phyloP scores from a whole-genome alignment of 2,888 invertebrate genomes.

The Gasteruption jaculator region DNA sequence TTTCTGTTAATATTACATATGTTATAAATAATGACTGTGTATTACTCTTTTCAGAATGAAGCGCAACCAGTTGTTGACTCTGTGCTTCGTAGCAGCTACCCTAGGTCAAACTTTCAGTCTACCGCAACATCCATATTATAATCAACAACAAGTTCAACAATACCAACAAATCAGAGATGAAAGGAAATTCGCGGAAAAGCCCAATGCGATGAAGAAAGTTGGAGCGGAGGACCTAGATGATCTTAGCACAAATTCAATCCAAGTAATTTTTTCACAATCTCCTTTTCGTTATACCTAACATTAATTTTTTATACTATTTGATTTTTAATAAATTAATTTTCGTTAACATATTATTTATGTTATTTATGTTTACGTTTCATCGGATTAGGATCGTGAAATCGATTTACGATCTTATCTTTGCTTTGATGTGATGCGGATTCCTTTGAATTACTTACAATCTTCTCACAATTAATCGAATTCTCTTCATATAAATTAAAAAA shows the following conservation, averaged over 20 bases:
- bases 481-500: too few relatives aligned
- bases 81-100: constrained; percentile 65
- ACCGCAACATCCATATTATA: constrained; percentile 47
- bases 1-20: too few relatives aligned
- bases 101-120: constrained; percentile 41
- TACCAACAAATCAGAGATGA: constrained; percentile 56
- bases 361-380: too few relatives aligned
- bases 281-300: background rate
- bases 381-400: too few relatives aligned
- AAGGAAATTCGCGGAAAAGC: constrained; percentile 84
- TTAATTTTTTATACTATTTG: too few relatives aligned
- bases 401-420: too few relatives aligned
- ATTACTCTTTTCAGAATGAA: too few relatives aligned
- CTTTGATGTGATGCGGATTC: too few relatives aligned
- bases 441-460: too few relatives aligned
- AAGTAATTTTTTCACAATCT: constrained; percentile 43
- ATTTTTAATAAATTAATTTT: background rate
- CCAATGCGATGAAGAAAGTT: constrained; percentile 85
- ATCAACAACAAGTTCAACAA: constrained; percentile 34
- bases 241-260: constrained; percentile 74
- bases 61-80: constrained; percentile 64
- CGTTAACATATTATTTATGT: background rate
- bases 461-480: too few relatives aligned
- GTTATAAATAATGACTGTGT: too few relatives aligned
- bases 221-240: constrained; percentile 78